phyloP scores from a whole-genome alignment of 2,888 invertebrate species.

The Lucinisca nassula region DNA sequence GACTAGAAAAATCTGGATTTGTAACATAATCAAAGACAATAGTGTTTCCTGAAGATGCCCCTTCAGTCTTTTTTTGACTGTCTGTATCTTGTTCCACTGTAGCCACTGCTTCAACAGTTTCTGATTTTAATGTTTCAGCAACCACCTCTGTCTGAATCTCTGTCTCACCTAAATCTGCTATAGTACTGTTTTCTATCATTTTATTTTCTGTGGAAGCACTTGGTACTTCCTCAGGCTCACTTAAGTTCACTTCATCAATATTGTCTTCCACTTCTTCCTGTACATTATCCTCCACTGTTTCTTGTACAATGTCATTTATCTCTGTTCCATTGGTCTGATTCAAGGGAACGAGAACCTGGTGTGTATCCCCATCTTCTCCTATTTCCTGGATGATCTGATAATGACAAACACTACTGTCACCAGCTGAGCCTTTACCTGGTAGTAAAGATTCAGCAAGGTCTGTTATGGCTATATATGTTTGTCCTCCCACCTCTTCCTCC shows the following conservation, averaged over 20 bases:
- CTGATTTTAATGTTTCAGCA: not conserved
- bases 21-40: constrained; percentile 75
- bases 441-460: constrained; percentile 42
- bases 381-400: constrained; percentile 74
- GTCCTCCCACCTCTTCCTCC: constrained; percentile 39
- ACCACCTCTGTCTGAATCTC: not conserved
- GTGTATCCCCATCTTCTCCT: constrained; percentile 60
- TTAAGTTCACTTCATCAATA: not conserved
- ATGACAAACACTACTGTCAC: not conserved
- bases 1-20: constrained; percentile 85
- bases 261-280: not conserved
- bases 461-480: constrained; percentile 65
- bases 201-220: not conserved
- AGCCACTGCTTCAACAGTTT: constrained; percentile 43
- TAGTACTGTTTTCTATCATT: not conserved
- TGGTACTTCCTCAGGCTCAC: not conserved
- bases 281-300: not conserved
- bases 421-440: not conserved
- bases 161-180: not conserved
- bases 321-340: constrained; percentile 30
- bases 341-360: constrained; percentile 67
- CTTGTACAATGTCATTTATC: not conserved
- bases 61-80: not conserved
- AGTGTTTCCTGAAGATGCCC: not conserved
- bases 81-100: not conserved